Evolutionary conservation across 2,113 vertebrate species (phyloP).

Genomic region (Pseudois nayaur): DNA sequence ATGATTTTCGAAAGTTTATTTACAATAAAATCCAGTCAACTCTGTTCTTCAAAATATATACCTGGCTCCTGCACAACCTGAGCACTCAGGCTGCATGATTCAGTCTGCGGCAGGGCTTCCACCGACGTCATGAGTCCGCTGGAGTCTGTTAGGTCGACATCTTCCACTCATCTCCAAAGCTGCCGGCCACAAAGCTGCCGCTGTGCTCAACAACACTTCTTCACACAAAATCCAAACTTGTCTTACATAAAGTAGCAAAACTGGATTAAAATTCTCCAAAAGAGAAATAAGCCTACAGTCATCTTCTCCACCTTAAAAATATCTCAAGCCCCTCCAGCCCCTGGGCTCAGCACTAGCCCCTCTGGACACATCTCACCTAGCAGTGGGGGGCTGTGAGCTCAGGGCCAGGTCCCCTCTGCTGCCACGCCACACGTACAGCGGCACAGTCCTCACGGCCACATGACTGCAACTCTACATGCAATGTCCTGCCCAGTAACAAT

Average conservation of each 20-base stretch:
- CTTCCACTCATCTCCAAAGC: neutral
- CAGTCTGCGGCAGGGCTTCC: neutral
- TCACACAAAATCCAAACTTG: neutral
- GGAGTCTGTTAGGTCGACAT: neutral
- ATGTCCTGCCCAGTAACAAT: neutral
- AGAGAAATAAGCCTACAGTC: neutral
- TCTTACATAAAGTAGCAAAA: neutral
- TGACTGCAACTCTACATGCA: neutral
- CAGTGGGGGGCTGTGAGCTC: neutral
- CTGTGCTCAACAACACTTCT: neutral
- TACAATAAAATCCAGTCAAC: neutral
- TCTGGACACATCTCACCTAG: neutral
- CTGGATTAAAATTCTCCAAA: neutral
- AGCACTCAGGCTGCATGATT: neutral
- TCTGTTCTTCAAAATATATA: neutral
- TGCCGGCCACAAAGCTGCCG: neutral
- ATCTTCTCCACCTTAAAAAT: neutral
- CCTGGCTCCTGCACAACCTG: neutral
- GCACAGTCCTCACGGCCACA: neutral
- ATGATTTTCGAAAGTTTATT: neutral
- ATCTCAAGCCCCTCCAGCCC: neutral
- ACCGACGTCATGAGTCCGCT: neutral
- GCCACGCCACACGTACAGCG: fast-evolving
- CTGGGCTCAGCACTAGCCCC: neutral
- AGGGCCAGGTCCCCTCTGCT: neutral